Evolutionary conservation across 30 jellyfish, hydroid and myxozoan genomes (phyloP).

Genomic region (Calvadosia cruxmelitensis): DNA sequence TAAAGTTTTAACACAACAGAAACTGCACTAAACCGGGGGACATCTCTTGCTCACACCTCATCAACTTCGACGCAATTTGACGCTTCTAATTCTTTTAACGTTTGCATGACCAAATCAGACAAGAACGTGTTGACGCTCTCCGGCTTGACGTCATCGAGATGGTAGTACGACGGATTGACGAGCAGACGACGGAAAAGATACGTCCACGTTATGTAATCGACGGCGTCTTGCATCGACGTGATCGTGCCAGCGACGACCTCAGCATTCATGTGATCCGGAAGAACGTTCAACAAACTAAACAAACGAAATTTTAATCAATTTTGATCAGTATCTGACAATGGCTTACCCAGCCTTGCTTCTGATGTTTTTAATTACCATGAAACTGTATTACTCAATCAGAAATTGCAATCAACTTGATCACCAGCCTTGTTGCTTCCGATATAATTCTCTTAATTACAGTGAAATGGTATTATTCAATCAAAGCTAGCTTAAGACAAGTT

Average conservation of each 20-base stretch:
- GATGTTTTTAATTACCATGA: no score
- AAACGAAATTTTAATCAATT: no score
- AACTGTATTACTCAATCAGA: no score
- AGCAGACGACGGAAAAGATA: slow-evolving; percentile 78
- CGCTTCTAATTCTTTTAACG: slow-evolving; percentile 65
- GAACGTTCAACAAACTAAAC: slow-evolving; percentile 65
- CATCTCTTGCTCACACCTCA: slow-evolving; percentile 34
- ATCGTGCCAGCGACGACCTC: slow-evolving; percentile 98
- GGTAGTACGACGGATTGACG: slow-evolving; percentile 91
- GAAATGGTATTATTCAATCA: no score
- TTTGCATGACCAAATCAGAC: slow-evolving; percentile 43
- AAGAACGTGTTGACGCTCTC: slow-evolving; percentile 49
- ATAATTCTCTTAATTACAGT: no score
- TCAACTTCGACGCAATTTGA: slow-evolving; percentile 70
- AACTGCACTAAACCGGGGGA: no score
- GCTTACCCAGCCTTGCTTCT: no score
- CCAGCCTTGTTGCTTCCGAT: no score
- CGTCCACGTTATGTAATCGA: slow-evolving; percentile 90
- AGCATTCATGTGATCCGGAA: slow-evolving; percentile 98
- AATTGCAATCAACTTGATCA: no score
- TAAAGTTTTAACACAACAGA: no score
- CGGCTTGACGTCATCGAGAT: slow-evolving; percentile 48
- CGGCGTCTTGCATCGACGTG: slow-evolving; percentile 88
- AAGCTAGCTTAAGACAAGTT: no score
- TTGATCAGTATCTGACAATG: no score